phyloP scores from a whole-genome alignment of 1,140 invertebrate genomes.

The Rhyzopertha dominica region DNA sequence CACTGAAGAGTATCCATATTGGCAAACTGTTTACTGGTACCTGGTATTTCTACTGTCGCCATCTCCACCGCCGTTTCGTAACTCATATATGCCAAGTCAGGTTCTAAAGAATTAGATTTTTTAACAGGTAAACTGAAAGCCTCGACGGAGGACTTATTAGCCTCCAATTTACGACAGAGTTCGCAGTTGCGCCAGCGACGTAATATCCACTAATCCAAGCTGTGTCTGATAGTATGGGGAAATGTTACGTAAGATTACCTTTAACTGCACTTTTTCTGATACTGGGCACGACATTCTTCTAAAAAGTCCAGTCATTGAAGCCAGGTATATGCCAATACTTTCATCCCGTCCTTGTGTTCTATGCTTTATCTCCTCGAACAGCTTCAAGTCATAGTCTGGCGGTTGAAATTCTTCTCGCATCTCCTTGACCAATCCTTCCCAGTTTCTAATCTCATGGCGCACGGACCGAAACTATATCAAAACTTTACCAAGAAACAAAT shows the following conservation, averaged over 20 bases:
- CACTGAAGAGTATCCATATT: too few species aligned
- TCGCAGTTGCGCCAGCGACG: not conserved
- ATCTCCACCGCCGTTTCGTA: too few species aligned
- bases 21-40: too few species aligned
- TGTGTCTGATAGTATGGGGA: slow-evolving; percentile 3
- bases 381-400: slow-evolving; percentile 7
- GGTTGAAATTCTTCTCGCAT: slow-evolving; percentile 15
- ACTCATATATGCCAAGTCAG: too few species aligned
- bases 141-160: too few species aligned
- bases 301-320: slow-evolving; percentile 1
- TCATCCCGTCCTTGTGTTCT: slow-evolving; percentile 8
- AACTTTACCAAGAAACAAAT: slow-evolving; percentile 7
- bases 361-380: slow-evolving; percentile 15
- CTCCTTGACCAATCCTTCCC: slow-evolving; percentile 4
- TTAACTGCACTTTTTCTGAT: not conserved
- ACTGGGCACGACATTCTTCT: not conserved
- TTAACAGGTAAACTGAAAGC: too few species aligned
- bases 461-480: not conserved
- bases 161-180: too few species aligned
- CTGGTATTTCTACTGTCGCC: too few species aligned
- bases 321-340: slow-evolving; percentile 7
- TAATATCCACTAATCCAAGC: not conserved
- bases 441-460: not conserved
- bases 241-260: not conserved
- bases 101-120: too few species aligned